Evolutionary conservation across 2,113 vertebrate species (phyloP).

Genomic region (Arvicanthis niloticus): DNA sequence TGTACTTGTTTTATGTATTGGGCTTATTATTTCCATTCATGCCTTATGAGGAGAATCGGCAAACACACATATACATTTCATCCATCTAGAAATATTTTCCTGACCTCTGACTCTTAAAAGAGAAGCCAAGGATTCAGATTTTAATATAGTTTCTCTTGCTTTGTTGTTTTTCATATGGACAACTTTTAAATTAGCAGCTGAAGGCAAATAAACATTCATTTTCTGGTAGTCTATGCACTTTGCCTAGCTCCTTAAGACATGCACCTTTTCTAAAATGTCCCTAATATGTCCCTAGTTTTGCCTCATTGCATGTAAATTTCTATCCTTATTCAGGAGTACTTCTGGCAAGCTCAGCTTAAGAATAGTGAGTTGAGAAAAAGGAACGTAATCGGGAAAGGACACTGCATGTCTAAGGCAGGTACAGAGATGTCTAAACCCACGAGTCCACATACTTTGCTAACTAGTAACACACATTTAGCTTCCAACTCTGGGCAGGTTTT

Average conservation of each 20-base stretch:
- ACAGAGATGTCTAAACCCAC: constrained; percentile 35
- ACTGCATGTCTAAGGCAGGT: constrained; percentile 5
- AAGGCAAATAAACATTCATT: not conserved
- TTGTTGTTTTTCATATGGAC: not conserved
- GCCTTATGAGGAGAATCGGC: not conserved
- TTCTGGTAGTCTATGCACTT: not conserved
- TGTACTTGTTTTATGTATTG: not conserved
- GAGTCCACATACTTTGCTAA: constrained; percentile 47
- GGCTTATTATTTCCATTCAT: not conserved
- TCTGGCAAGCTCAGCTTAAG: not conserved
- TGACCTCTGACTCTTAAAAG: not conserved
- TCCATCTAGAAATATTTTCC: not conserved
- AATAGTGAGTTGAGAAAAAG: not conserved
- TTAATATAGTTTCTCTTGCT: not conserved
- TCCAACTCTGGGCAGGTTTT: constrained; percentile 22
- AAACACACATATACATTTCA: not conserved
- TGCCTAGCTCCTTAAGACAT: constrained; percentile 27
- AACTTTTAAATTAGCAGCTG: constrained; percentile 19
- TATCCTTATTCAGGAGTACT: not conserved
- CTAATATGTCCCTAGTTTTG: constrained; percentile 50
- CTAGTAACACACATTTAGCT: constrained; percentile 54
- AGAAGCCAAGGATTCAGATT: not conserved
- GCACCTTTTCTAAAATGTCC: constrained; percentile 9
- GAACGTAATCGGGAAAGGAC: not conserved
- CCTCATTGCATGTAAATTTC: constrained; percentile 35